Base-by-base conservation (phyloP, 1,140 invertebrate genomes). In the Drosophila nebulosa region DNA sequence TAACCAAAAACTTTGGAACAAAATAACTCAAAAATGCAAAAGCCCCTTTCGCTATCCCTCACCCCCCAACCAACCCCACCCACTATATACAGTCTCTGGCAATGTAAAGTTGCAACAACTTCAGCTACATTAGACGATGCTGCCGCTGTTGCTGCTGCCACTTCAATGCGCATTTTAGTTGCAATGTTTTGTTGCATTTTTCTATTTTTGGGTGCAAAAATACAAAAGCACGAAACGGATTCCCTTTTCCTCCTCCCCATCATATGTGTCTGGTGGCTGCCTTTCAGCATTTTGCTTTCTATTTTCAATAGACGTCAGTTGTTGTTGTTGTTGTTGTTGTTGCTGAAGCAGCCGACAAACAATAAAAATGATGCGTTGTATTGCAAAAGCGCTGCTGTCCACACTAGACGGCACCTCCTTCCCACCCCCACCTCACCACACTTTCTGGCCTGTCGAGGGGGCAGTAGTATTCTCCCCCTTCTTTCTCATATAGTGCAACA, bases 341-440 rank as follows among this genome's bases (percentile, higher is more conserved):
- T 59, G 69, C 46, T 79, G 73, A 18, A 73, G 69, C 42, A 65
- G 81, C 80, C 81, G 83, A 81, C 81, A 85, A 85, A 85, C 83
- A 86, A 86, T 86, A 86, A 86, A 86, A 86, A 86, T 86, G 81
- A 86, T 86, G 81, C 81, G 81, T 86, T 86, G 83, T 78, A 78
- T 86, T 88, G 81, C 81, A 74, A 74, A 65, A 74, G 74, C 78
- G 74, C 55, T 86, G 81, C 80, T 84, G 80, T 86, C 81, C 81
- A 77, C 80, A 85, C 73, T 58, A 80, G 61, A 68, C 64, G 16
- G n/a, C n/a, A n/a, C n/a, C 36, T 35, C 42, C 36, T 53, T 27
- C 57, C 21, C 21, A 16, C 55, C 18, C 16, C 6, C 22, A 22
- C 7, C 21, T 3, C 18, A 9, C 10, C 12, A 26, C 5, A 18